phyloP scores from a whole-genome alignment of 2,888 invertebrate species.

The Notodonta ziczac region DNA sequence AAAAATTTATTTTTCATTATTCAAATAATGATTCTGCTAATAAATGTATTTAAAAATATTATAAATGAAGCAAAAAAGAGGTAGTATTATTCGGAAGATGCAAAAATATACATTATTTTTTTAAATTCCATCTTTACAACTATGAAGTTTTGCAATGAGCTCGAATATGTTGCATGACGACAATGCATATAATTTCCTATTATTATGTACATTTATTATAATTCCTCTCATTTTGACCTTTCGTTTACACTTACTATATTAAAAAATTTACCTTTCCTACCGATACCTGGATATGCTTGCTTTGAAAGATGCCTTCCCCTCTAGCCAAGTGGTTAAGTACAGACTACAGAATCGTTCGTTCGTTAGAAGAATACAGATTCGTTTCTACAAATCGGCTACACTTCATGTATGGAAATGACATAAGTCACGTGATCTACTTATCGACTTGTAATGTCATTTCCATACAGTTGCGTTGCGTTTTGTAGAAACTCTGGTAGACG shows the following conservation, averaged over 20 bases:
- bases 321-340: too few species aligned
- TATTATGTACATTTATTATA: constrained; percentile 78
- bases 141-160: constrained; percentile 31
- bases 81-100: constrained; percentile 46
- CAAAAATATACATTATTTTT: constrained; percentile 40
- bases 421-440: too few species aligned
- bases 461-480: too few species aligned
- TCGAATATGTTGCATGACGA: constrained; percentile 54
- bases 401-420: too few species aligned
- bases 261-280: constrained; percentile 63
- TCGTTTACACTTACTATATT: constrained; percentile 71
- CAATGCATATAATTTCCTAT: constrained; percentile 62
- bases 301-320: constrained; percentile 22
- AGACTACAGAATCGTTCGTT: too few species aligned
- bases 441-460: too few species aligned
- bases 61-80: constrained; percentile 36
- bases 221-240: constrained; percentile 84
- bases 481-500: too few species aligned
- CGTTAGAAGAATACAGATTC: too few species aligned
- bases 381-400: constrained; percentile 7
- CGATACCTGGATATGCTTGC: constrained; percentile 71
- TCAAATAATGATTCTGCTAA: background rate
- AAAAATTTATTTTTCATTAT: constrained; percentile 17
- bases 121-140: constrained; percentile 2
- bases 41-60: background rate